Evolutionary conservation across 2,888 invertebrate species (phyloP), one percentile per base, ranked within the genome.

Genomic region (Brachypterus glaber): DNA sequence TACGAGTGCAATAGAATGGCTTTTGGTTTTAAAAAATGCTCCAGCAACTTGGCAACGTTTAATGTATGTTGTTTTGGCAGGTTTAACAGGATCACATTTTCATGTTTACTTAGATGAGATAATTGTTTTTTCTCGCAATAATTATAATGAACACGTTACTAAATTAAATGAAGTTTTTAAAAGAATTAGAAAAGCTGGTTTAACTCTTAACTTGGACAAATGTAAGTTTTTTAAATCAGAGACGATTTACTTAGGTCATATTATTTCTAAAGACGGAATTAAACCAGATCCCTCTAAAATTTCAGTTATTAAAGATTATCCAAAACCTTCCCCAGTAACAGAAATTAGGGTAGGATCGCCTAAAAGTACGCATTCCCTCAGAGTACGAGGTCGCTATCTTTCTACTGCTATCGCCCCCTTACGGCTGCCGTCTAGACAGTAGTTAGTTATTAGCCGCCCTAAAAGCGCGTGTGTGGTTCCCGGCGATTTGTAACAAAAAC

Each of bases 21-120:
- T 2, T 61, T 58, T 34, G 59, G 58, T 4, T 39, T n/a, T 59
- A 3, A 32, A 42, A 1, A 53, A 54, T 17, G n/a, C n/a, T n/a
- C n/a, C n/a, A n/a, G n/a, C n/a, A n/a, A n/a, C n/a, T n/a, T n/a
- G n/a, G n/a, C n/a, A 48, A 38, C 32, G 54, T 2, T 38, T 57
- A 12, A 54, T 58, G 52, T 50, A 54, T 18, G 18, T 33, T 1
- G 45, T 54, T 3, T 39, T 57, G 7, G 27, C 40, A 1, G 54
- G 47, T 3, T 39, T 57, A 17, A 49, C 41, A 4, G 46, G 32
- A 11, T 32, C 31, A 7, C 33, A 40, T 12, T 46, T 41, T 24
- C 41, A 40, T 31, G 40, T 46, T 13, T 59, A 58, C 33, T 16
- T 48, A 9, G 46, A 48, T 21, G 44, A 46, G 30, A 41, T 46